phyloP scores from a whole-genome alignment of 2,888 invertebrate genomes.

The Bedellia somnulentella region DNA sequence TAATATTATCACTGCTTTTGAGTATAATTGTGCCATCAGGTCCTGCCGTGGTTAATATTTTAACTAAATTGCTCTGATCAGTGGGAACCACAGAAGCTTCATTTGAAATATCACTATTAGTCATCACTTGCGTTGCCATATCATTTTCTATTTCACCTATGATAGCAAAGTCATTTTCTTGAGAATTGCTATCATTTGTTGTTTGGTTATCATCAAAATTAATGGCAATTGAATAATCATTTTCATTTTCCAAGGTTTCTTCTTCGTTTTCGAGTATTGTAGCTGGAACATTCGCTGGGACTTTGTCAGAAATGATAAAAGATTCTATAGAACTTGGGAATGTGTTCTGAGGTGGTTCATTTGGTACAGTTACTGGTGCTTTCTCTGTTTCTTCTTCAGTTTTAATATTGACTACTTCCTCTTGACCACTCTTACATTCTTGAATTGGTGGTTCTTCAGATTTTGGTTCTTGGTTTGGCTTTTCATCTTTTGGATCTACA shows the following conservation, averaged over 20 bases:
- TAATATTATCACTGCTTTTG: conserved; percentile 28
- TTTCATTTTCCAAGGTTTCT: conserved; percentile 27
- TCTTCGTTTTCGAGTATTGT: conserved; percentile 50
- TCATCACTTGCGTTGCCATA: not conserved
- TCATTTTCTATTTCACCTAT: not conserved
- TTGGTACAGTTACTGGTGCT: not conserved
- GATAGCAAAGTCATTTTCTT: too few species aligned
- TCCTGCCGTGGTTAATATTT: conserved; percentile 32
- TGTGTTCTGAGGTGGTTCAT: not conserved
- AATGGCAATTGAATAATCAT: conserved; percentile 20
- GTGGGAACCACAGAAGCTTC: conserved; percentile 8
- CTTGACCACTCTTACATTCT: conserved; percentile 12
- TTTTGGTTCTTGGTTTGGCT: conserved; percentile 7
- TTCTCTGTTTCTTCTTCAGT: conserved; percentile 8
- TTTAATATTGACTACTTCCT: not conserved
- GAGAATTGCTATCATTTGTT: conserved; percentile 15
- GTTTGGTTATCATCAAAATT: conserved; percentile 21
- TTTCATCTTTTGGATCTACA: conserved; percentile 29
- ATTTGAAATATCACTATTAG: not conserved
- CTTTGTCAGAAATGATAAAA: conserved; percentile 32
- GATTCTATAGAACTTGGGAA: conserved; percentile 26
- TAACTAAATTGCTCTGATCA: conserved; percentile 26
- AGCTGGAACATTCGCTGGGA: conserved; percentile 40
- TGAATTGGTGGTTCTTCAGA: conserved; percentile 4
- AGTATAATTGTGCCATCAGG: conserved; percentile 35